Base-by-base conservation (phyloP, 2,888 invertebrate species). In the Eupithecia dodoneata region DNA sequence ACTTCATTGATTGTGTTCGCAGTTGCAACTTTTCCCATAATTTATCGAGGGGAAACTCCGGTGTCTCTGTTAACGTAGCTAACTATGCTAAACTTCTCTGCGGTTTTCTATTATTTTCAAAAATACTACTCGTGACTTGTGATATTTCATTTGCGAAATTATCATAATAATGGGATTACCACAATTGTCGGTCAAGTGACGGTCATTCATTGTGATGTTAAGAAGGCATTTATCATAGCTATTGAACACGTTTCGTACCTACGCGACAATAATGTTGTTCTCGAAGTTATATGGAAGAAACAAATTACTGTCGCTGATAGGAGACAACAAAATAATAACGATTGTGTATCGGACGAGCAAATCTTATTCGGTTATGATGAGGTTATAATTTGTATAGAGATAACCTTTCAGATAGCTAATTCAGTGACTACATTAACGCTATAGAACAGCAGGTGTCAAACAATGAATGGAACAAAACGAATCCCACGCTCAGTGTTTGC, bases 131-230 rank as follows among this genome's bases (percentile, higher is more conserved):
- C 72, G 15, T 71, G 75, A 59, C 77, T 66, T 69, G n/a, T 44
- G n/a, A 45, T 44, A 44, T 77, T 90, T 89, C 66, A 76, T 79
- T 86, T 86, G 81, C 83, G 80, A 82, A 80, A 89, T 92, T 91
- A 89, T 85, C 89, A 90, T 91, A 89, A 92, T 89, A 90, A 90
- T 82, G 82, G 83, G 78, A 81, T 87, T 89, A 89, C 87, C 78
- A 80, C 80, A 75, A 81, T 76, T 88, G 87, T 87, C 87, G 85
- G 87, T 83, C 88, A 86, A 87, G 88, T 85, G 87, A 85, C 87
- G 83, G 86, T 85, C 86, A 82, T 78, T 83, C 83, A 90, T 93
- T 93, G 91, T 93, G 80, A 93, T 92, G 91, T 79, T 88, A 92
- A 92, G 85, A 86, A 86, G 87, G 84, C 83, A 90, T 91, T 90